Evolutionary conservation across 2,113 vertebrate species (phyloP), one percentile per base, ranked within the genome.

Genomic region (Phyllopteryx taeniolatus): DNA sequence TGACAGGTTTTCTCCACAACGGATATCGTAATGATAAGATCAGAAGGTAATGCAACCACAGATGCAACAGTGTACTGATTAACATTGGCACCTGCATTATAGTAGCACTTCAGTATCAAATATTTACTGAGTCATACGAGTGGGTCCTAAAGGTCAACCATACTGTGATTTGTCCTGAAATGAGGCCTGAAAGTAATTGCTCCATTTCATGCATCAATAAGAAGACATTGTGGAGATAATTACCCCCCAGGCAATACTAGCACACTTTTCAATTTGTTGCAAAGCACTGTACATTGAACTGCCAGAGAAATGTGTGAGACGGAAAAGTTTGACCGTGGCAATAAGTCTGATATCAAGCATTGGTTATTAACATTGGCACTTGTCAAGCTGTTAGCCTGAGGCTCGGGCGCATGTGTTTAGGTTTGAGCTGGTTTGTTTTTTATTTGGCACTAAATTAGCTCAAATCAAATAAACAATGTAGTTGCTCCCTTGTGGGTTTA

Each of bases 121-220:
- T 75, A 83, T 79, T 67, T 76, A 72, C 64, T 53, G 53, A 71
- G 59, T 74, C 51, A 63, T 46, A 75, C 57, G 71, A 76, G 35
- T 78, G 73, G 73, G 68, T 84, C 65, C 77, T 70, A 70, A 80
- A 86, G 68, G 81, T 79, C 75, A 70, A 79, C 60, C 65, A 68
- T 66, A 75, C 17, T 73, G 63, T 65, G 64, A 74, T 78, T 72
- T 72, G 76, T 86, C 63, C 76, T 78, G 71, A 86, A 79, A 79
- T 79, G 71, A 81, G 65, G 81, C 61, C 74, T 85, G 74, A 67
- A 84, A 71, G 63, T 85, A 88, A 83, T 81, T 71, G 74, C 76
- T 74, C 77, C 54, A 81, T 84, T 87, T 87, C 77, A 85, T 73
- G 75, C 79, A 83, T 88, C 77, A 76, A 77, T 78, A 74, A 74